Percentiles rank a stretch among this genome's conserved stretches.
Evolutionary conservation across 2,113 vertebrate species (phyloP).

Genomic region (Argyrosomus japonicus): DNA sequence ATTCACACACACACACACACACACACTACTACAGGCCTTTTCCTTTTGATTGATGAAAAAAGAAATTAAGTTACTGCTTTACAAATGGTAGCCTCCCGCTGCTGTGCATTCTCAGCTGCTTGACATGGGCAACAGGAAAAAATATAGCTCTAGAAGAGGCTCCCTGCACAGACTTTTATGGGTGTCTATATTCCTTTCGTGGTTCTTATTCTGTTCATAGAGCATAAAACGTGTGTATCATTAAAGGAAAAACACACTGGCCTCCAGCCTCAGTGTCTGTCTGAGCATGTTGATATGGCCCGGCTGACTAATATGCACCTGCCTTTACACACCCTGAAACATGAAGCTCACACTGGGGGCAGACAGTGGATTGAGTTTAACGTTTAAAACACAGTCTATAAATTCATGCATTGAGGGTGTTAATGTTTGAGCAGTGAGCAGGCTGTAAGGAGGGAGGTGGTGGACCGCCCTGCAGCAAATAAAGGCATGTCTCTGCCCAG

Average conservation of each 20-base stretch:
- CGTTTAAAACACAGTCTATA: conserved; percentile 32
- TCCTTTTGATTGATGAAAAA: conserved; percentile 37
- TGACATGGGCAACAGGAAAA: conserved; percentile 60
- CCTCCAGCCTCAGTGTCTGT: conserved; percentile 26
- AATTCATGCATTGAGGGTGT: conserved; percentile 36
- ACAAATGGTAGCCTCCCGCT: conserved; percentile 19
- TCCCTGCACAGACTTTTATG: conserved; percentile 9
- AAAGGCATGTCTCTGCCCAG: conserved; percentile 35
- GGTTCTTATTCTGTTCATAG: background rate
- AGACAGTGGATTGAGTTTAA: conserved; percentile 13
- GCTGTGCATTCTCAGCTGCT: conserved; percentile 67
- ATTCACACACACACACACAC: conserved; percentile 5
- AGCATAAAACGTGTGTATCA: conserved; percentile 51
- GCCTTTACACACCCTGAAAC: conserved; percentile 59
- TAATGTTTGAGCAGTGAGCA: conserved; percentile 33
- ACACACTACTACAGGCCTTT: conserved; percentile 11
- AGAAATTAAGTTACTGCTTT: conserved; percentile 48
- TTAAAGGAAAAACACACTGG: conserved; percentile 18
- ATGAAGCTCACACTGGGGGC: conserved; percentile 20
- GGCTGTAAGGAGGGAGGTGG: conserved; percentile 36
- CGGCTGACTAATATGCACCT: conserved; percentile 60
- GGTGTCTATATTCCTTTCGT: background rate
- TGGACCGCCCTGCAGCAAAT: conserved; percentile 75
- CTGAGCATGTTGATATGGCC: conserved; percentile 36
- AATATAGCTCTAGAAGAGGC: background rate